A percentile compares a stretch with the other conserved stretches of the same genome.
Evolutionary conservation across 2,797 vertebrate genomes (phyloP).

Genomic region (Alca torda): DNA sequence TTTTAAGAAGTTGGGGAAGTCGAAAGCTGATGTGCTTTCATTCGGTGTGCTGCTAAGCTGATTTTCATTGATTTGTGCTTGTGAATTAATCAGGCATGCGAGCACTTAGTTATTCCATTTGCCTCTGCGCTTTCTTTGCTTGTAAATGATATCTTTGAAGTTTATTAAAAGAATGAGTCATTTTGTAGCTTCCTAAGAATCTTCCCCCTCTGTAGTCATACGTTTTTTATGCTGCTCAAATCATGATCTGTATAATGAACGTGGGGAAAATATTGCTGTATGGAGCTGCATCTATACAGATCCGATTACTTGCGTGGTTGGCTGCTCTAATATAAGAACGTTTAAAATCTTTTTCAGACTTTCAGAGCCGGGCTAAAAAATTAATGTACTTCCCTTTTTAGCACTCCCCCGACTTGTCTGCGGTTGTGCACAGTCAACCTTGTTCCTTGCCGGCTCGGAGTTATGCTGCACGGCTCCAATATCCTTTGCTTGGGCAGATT

Average conservation of each 20-base stretch:
- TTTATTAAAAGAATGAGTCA: constrained; percentile 57
- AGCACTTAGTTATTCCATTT: constrained; percentile 43
- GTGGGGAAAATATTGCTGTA: neutral
- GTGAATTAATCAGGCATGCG: constrained; percentile 37
- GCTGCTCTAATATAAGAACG: neutral
- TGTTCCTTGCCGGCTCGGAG: neutral
- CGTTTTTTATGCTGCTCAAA: constrained; percentile 47
- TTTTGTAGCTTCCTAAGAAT: constrained; percentile 18
- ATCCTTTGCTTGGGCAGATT: neutral
- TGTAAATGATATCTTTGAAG: constrained; percentile 54
- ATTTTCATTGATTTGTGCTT: constrained; percentile 49
- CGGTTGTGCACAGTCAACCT: neutral
- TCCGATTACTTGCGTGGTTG: neutral
- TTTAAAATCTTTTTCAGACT: neutral
- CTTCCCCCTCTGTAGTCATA: neutral
- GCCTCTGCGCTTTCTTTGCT: neutral
- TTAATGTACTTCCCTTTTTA: neutral
- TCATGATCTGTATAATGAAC: constrained; percentile 35
- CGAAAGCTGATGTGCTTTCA: constrained; percentile 14
- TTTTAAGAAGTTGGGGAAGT: constrained; percentile 34
- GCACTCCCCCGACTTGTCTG: neutral
- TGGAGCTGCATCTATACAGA: neutral
- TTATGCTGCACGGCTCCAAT: accelerated
- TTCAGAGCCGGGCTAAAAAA: neutral
- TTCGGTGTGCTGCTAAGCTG: constrained; percentile 34